phyloP scores from a whole-genome alignment of 2,113 vertebrate genomes.

The Cheirogaleus medius region DNA sequence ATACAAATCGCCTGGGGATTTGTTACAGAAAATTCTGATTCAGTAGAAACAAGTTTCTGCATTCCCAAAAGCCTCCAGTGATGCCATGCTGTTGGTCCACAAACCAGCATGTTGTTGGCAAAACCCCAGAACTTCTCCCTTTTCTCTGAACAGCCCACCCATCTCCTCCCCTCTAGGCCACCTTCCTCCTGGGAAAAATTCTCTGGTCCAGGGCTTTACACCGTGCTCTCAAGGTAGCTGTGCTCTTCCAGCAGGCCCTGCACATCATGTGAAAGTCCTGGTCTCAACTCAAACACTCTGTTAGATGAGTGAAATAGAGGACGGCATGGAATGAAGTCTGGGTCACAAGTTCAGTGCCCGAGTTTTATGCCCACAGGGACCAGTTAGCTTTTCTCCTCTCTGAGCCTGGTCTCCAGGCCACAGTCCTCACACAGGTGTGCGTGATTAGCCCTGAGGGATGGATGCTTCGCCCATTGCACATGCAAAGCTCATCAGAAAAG shows the following conservation, averaged over 20 bases:
- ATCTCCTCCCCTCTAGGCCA: background rate
- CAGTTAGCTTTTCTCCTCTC: background rate
- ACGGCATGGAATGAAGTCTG: background rate
- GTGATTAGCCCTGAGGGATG: background rate
- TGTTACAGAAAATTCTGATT: background rate
- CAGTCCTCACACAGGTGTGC: background rate
- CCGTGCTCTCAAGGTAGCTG: rapidly evolving
- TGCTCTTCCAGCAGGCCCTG: background rate
- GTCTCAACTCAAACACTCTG: background rate
- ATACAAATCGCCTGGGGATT: background rate
- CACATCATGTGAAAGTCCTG: background rate
- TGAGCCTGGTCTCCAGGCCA: background rate
- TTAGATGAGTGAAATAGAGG: background rate
- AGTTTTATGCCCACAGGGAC: background rate
- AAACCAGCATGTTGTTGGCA: background rate
- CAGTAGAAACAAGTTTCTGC: background rate
- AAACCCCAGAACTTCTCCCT: rapidly evolving
- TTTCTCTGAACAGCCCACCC: background rate
- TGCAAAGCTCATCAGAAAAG: background rate
- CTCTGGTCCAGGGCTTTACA: rapidly evolving
- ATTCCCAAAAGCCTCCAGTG: rapidly evolving
- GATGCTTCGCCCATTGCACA: no score
- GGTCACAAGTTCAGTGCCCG: background rate
- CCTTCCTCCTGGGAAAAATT: background rate
- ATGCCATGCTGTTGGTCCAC: no score